Evolutionary conservation across 1,140 invertebrate genomes (phyloP).

Genomic region (Telenomus remus): DNA sequence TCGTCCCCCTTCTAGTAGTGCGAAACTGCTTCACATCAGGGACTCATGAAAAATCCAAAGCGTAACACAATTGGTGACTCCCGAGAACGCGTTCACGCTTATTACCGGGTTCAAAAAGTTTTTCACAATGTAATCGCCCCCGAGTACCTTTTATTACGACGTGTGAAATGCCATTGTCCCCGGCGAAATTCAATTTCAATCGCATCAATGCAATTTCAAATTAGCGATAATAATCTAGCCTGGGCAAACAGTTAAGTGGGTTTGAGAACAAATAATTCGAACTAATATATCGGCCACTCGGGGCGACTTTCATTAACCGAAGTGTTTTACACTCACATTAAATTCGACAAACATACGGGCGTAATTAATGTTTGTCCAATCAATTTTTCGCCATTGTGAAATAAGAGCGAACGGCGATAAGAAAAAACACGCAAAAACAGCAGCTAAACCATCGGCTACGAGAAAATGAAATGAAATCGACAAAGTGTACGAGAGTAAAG

Average conservation of each 20-base stretch:
- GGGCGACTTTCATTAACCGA: neutral
- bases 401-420: neutral
- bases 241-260: too few relatives aligned
- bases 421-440: neutral
- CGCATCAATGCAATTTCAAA: neutral
- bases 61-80: conserved; percentile 12
- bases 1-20: conserved; percentile 5
- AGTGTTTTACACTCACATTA: neutral
- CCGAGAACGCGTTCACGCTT: conserved; percentile 6
- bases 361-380: conserved; percentile 24
- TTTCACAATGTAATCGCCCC: neutral
- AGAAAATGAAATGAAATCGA: conserved; percentile 26
- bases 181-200: neutral
- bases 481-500: conserved; percentile 5
- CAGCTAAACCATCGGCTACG: neutral
- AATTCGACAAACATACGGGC: conserved; percentile 8
- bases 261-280: too few relatives aligned
- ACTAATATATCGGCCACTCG: too few relatives aligned
- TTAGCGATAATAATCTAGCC: neutral
- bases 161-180: neutral
- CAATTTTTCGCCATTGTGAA: conserved; percentile 16
- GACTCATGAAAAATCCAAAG: conserved; percentile 30
- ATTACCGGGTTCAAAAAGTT: conserved; percentile 3
- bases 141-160: neutral
- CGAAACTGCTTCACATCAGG: conserved; percentile 19